phyloP scores from a whole-genome alignment of 2,888 invertebrate species.

The Caenorhabditis sp. region DNA sequence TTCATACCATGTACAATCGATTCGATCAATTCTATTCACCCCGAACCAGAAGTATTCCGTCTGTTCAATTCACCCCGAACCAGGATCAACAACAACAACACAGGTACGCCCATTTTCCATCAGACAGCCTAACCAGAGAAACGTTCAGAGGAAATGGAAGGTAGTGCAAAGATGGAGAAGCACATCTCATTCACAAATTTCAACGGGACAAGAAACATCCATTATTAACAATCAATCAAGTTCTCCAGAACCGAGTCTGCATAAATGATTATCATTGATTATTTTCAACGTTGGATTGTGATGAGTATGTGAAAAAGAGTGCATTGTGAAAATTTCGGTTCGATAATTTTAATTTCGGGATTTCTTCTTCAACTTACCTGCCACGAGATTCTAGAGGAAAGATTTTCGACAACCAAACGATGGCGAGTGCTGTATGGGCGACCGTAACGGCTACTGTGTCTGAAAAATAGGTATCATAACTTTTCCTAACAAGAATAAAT shows the following conservation, averaged over 20 bases:
- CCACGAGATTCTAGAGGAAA: conserved; percentile 98
- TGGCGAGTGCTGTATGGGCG: conserved; percentile 97
- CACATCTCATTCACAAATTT: neutral
- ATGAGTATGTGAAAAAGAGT: neutral
- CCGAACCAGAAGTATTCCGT: neutral
- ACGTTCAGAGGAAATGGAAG: neutral
- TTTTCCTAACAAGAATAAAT: neutral
- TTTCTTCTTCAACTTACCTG: conserved; percentile 78
- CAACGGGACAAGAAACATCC: neutral
- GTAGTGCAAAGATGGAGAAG: neutral
- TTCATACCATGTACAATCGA: neutral
- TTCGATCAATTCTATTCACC: neutral
- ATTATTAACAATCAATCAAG: conserved; percentile 1
- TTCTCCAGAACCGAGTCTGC: conserved; percentile 2
- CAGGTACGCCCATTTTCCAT: neutral
- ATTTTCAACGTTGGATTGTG: neutral
- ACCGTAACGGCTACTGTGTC: conserved; percentile 81
- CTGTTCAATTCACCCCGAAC: neutral
- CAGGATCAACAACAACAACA: neutral
- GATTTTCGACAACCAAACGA: conserved; percentile 93
- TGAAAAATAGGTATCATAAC: neutral
- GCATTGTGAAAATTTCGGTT: neutral
- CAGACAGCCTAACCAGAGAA: neutral
- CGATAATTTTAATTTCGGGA: neutral
- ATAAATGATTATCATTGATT: conserved; percentile 2